Base-by-base conservation (phyloP, 2,113 vertebrate genomes). In the Protobothrops flavoviridis region DNA sequence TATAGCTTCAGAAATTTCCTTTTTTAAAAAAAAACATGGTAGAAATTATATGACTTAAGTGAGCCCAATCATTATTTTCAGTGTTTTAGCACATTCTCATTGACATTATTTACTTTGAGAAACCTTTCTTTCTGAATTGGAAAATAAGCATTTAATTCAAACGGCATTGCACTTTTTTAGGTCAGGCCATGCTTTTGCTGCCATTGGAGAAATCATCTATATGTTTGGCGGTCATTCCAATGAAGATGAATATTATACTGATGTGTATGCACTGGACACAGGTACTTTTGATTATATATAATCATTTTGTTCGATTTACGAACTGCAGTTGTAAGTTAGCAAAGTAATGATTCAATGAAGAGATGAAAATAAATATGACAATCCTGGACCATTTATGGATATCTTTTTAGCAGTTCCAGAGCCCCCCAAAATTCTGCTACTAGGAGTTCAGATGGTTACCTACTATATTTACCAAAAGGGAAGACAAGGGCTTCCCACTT, bases 191-290 rank as follows among this genome's bases (percentile, higher is more conserved):
- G 93, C 87, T 50, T 98, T 97, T 94, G 97, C 96, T 94, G 29
- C 95, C 87, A 95, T 97, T 15, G 96, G 95, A 92, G 94, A 98
- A 94, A 97, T 97, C 93, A 95, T 98, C 92, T 98, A 98, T 92
- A 94, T 97, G 95, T 98, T 97, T 93, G 97, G 97, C 56, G 97
- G 96, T 23, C 97, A 94, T 93, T 97, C 96, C 90, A 92, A 52
- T 52, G 93, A 95, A 88, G 96, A 95, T 94, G 90, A 94, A 15
- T 97, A 96, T 53, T 96, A 95, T 95, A 97, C 95, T 94, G 97
- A 98, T 94, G 26, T 97, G 1, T 94, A 96, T 61, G 55, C 97
- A 56, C 94, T 98, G 69, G 97, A 97, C 93, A 98, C 98, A 97
- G 97, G 97, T 98, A 96, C 55, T 29, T 92, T 91, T 90, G 57